Base-by-base conservation (phyloP, 2,113 vertebrate genomes). In the Rhinichthys klamathensis region DNA sequence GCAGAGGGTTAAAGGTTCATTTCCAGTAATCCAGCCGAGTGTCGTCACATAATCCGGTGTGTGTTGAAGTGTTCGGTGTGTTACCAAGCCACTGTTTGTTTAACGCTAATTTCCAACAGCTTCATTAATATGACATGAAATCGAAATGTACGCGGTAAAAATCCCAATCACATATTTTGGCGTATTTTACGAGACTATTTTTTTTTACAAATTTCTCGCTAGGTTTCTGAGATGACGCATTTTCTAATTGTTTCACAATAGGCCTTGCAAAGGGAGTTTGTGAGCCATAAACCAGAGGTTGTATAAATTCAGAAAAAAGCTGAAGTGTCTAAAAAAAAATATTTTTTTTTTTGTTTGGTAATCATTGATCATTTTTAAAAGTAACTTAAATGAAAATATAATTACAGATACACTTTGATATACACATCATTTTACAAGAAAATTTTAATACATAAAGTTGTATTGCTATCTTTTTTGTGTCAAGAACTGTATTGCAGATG, bases 191-290 rank as follows among this genome's bases (percentile, higher is more conserved):
- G 13, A 60, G 76, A 85, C 27, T 86, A 89, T 90, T 92, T 93
- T 92, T 92, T 93, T 92, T 89, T 75, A 84, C 73, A 86, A 87
- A 88, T 75, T 82, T 38, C 67, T 90, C 82, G 90, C 82, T 90
- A 88, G 84, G 85, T 74, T 75, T 88, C 75, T 88, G 80, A 38
- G 23, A 65, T 58, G 38, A 67, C 80, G 91, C 93, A 90, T 87
- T 38, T 91, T 95, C 94, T 94, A 92, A 94, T 82, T 93, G 94
- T 94, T 88, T 25, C 32, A 91, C 80, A 89, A 84, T 92, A 93
- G 87, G 92, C 92, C 93, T 93, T 93, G 90, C 0, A 89, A 93
- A 93, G 86, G 92, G 91, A 92, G 91, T 89, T 88, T 80, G 89
- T 88, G 91, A 94, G 92, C 93, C 93, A 95, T 94, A 94, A 87